Conservation (phyloP, 37 sponge, comb jelly and placozoan genomes). For the Cliona cf. orientalis region DNA sequence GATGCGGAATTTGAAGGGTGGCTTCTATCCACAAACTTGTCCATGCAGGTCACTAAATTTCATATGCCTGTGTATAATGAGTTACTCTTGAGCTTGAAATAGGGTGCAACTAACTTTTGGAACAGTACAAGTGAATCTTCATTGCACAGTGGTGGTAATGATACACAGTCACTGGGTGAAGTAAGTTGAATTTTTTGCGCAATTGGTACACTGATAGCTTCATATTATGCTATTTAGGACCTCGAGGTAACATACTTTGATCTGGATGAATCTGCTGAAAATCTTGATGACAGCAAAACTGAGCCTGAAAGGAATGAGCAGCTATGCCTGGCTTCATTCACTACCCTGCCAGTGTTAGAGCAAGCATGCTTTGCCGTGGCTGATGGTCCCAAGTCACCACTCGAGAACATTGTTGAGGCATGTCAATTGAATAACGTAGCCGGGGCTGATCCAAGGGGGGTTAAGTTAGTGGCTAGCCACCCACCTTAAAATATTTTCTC, state of each 20-base stretch:
- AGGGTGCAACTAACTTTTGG: slow-evolving; percentile 22
- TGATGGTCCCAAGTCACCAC: not conserved
- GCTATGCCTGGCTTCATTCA: not conserved
- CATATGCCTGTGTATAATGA: not conserved
- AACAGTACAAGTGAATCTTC: not conserved
- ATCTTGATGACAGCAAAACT: slow-evolving; percentile 21
- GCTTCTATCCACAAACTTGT: slow-evolving; percentile 28
- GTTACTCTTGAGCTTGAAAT: not conserved
- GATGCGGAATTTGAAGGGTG: slow-evolving; percentile 18
- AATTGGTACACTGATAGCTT: no score
- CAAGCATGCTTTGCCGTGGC: slow-evolving; percentile 3
- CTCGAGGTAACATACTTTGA: no score
- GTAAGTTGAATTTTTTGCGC: no score
- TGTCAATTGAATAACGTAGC: not conserved
- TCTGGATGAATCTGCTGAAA: no score
- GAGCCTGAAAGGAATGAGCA: not conserved
- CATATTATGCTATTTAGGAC: no score
- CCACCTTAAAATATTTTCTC: not conserved
- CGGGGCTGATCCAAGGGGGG: no score
- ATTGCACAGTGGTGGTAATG: not conserved
- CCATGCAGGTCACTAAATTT: slow-evolving; percentile 1
- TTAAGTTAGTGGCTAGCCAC: not conserved
- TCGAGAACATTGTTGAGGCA: slow-evolving; percentile 24
- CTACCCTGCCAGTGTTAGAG: not conserved
- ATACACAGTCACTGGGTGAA: slow-evolving; percentile 1